Evolutionary conservation across 53 echinoderm and acorn worm genomes (phyloP), one percentile per base, ranked within the genome.

Genomic region (Arbacia lixula): DNA sequence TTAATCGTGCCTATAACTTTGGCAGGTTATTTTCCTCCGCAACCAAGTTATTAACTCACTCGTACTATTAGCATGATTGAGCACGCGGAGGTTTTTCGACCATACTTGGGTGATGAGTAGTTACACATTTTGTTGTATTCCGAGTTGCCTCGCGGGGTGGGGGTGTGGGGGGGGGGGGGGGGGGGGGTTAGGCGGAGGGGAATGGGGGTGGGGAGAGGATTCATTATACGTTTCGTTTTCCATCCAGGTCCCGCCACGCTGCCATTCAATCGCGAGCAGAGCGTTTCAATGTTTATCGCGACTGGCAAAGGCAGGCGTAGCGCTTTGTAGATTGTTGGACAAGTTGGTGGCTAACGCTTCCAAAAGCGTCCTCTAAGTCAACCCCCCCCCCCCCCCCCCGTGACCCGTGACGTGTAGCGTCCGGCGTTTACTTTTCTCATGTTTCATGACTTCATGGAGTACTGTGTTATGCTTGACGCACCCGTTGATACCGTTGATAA

Each of bases 391-490:
- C n/a, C n/a, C n/a, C n/a, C n/a, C n/a, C n/a, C n/a, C n/a, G n/a
- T n/a, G 30, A 20, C 12, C 12, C 11, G 68, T 67, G 12, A 67
- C 33, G 38, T 67, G 68, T 5, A 67, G 27, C 5, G 68, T 67
- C 22, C 38, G 12, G 35, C 38, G 34, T 37, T 67, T 33, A 12
- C 16, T 12, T 37, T 37, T 67, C 17, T 26, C 68, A 20, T 67
- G 35, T 35, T 16, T 35, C 38, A 67, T 6, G 12, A 67, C 17
- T 67, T 67, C 68, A 30, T 67, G 34, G 16, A 67, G 17, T 12
- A 30, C 68, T 5, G 68, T 67, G 68, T 67, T n/a, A n/a, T n/a
- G n/a, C n/a, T 67, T 33, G 34, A 67, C n/a, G 38, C 68, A 67
- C 5, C 68, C 68, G 33, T 67, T 67, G 34, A 67, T 22, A 20